Base-by-base conservation (phyloP, 2,797 vertebrate genomes). In the Siniperca scherzeri region DNA sequence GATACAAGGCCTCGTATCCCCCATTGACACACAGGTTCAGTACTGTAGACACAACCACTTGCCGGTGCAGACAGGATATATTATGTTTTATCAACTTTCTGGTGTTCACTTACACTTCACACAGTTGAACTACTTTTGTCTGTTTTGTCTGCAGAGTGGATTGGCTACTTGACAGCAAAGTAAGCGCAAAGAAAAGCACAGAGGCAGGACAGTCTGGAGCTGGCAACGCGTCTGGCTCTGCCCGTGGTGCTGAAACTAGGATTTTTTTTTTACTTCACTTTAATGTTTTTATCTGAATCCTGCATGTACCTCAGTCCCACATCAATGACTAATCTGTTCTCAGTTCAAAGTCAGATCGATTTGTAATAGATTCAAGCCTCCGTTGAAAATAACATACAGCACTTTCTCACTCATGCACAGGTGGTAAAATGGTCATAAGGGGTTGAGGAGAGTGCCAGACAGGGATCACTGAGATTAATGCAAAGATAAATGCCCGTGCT, bases 401-500 rank as follows among this genome's bases (percentile, higher is more conserved):
- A 33, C 75, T 67, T 70, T 79, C 77, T 72, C 42, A 22, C 60
- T 57, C 72, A 5, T 36, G 60, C 62, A 38, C 71, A 80, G 16
- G 46, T 22, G 27, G 70, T 25, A 53, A 48, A 72, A 70, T 42
- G 56, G 30, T 73, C 75, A 66, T 25, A 56, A 25, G 42, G 42
- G 36, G 25, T 21, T 33, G 48, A 65, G 46, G 53, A 56, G 33
- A 52, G 42, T 56, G 27, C 12, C 57, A 80, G 46, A 53, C 33
- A 53, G 65, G 17, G 78, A 67, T 48, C 48, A 11, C 22, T 21
- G 40, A 56, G 56, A 62, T 70, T 33, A 33, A 36, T 25, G 96
- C 95, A 90, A 61, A 97, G 95, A 92, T 77, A 90, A 59, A 59
- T 33, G 12, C 16, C 46, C 2, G 21, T 38, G 25, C 10, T 73